Evolutionary conservation across 2,888 invertebrate species (phyloP), one percentile per base, ranked within the genome.

Genomic region (Caenorhabditis zanzibari): DNA sequence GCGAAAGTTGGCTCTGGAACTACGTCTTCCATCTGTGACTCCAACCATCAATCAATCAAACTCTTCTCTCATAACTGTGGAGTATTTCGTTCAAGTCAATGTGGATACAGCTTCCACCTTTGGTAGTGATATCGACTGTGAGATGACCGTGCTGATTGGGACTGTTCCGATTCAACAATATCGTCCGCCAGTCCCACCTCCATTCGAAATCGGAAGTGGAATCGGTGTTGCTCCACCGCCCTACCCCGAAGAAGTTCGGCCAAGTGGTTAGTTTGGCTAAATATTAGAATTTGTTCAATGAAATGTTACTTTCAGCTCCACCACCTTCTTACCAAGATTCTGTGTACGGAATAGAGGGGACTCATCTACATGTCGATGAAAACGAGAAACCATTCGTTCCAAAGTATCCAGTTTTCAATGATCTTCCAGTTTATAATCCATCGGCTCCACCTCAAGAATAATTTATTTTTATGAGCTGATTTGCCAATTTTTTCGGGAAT

Each of bases 41-140:
- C 85, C 88, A n/a, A 71, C 81, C 12, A 88, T 88, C 63, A 81
- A 77, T 28, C 56, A 82, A 26, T 58, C 79, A n/a, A n/a, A n/a
- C 47, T 88, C 86, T 52, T 82, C 88, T 24, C 64, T 88, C 32
- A 86, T 88, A 35, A 72, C 63, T 44, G 88, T 88, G 9, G 81
- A 79, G 38, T 88, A 88, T 49, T 38, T 59, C 9, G 76, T 88
- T 5, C 81, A 84, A 64, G 63, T 87, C 44, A 73, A 56, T 35
- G 64, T 83, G 14, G 81, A 84, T 19, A 79, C 86, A 28, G 32
- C 74, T 6, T 56, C 80, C 6, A 64, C 64, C 14, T 81, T 87
- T 64, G 82, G 79, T 38, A 71, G 71, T 38, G 64, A 66, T 6
- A 47, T 85, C 35, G 47, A 79, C 24, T 81, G 84, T 28, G 77